Conservation (phyloP, 2,797 vertebrate species). For the Podarcis siculus region DNA sequence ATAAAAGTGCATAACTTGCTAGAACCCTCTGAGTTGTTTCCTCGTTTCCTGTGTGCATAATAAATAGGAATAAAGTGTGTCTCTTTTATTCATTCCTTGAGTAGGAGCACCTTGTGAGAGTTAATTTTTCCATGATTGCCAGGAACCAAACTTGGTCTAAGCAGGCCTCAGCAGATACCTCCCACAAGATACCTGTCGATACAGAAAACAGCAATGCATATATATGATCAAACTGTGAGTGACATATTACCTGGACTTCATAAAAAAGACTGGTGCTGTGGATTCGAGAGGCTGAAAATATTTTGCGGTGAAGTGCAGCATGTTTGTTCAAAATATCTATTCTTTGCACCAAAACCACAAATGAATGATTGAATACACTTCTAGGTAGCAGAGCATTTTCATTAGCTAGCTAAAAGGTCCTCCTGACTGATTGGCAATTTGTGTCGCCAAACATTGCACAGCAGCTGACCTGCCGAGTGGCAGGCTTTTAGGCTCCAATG, state of each 20-base stretch:
- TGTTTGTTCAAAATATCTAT: slow-evolving; percentile 67
- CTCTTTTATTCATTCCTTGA: too few relatives aligned
- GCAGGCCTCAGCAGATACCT: too few relatives aligned
- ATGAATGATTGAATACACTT: slow-evolving; percentile 70
- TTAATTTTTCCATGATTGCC: too few relatives aligned
- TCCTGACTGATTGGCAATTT: slow-evolving; percentile 74
- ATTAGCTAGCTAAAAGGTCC: slow-evolving; percentile 66
- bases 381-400: slow-evolving; percentile 64
- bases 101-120: too few relatives aligned
- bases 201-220: neutral
- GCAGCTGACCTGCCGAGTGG: slow-evolving; percentile 69
- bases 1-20: too few relatives aligned
- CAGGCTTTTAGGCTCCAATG: slow-evolving; percentile 71
- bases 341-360: slow-evolving; percentile 60
- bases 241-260: slow-evolving; percentile 22
- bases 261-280: slow-evolving; percentile 44
- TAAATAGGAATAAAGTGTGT: too few relatives aligned
- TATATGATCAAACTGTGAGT: neutral
- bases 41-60: too few relatives aligned
- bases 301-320: neutral
- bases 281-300: slow-evolving; percentile 25
- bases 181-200: too few relatives aligned
- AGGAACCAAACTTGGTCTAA: too few relatives aligned
- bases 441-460: slow-evolving; percentile 75
- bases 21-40: too few relatives aligned